Conservation (phyloP, 2,113 vertebrate genomes). For the Urocolius indicus region DNA sequence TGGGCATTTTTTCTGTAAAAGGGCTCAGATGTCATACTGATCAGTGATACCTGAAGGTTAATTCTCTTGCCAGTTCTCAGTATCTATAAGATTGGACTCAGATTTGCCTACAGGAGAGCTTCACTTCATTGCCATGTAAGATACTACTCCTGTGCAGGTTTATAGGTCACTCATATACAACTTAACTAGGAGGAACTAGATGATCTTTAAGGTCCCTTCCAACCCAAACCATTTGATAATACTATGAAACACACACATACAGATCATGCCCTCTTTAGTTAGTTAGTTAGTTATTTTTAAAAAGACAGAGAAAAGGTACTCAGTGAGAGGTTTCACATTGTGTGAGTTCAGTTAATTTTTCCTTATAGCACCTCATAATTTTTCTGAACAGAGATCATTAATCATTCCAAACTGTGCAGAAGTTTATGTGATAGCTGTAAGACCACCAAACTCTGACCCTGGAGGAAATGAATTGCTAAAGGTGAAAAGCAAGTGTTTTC, state of each 20-base stretch:
- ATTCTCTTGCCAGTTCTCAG: neutral
- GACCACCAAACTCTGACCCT: constrained; percentile 69
- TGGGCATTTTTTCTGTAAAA: neutral
- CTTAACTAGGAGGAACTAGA: neutral
- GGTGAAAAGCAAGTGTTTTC: constrained; percentile 74
- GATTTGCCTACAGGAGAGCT: neutral
- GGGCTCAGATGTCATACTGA: neutral
- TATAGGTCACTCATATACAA: neutral
- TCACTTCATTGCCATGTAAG: neutral
- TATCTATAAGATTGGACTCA: neutral
- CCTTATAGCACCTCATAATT: constrained; percentile 71
- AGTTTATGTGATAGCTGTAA: constrained; percentile 60
- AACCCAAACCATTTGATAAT: too few species aligned
- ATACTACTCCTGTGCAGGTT: neutral
- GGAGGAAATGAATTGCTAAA: constrained; percentile 73
- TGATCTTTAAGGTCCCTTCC: too few species aligned
- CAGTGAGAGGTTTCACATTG: constrained; percentile 46
- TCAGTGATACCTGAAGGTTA: neutral
- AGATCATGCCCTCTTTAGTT: neutral
- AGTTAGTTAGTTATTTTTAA: too few species aligned
- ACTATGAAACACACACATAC: neutral
- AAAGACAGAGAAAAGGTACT: neutral
- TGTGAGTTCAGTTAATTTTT: constrained; percentile 67
- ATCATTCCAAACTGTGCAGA: constrained; percentile 60
- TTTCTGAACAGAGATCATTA: constrained; percentile 68